Evolutionary conservation across 2,888 invertebrate species (phyloP), one percentile per base, ranked within the genome.

Genomic region (Margaritifera margaritifera): DNA sequence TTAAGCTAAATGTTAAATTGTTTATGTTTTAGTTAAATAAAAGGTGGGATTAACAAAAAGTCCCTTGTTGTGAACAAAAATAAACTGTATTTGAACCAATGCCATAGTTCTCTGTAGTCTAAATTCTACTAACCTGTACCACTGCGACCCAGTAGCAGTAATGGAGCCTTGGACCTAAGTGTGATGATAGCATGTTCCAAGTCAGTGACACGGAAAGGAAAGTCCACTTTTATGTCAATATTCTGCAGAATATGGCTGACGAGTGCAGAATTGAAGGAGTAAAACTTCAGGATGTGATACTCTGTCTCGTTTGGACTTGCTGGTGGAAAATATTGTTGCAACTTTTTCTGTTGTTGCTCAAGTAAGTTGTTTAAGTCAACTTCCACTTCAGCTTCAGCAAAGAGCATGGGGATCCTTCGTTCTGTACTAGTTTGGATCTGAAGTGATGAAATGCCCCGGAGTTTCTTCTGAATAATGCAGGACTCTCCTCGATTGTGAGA

Each of bases 201-300:
- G 62, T 86, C 85, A n/a, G 86, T 86, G 56, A 86, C 87, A 18
- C 82, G 77, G 78, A 87, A 87, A 15, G 87, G 87, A 54, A 86
- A 84, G 66, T 86, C 86, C 8, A 86, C 81, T 67, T 83, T 84
- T 22, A 70, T 74, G 31, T 77, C 80, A n/a, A 79, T 69, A 60
- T 81, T 80, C 69, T 81, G 79, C 18, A 85, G 74, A 19, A 86
- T 71, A 55, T 80, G 80, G 42, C 75, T 78, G 31, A 86, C 83
- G 3, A 87, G 79, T 6, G 82, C 72, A 1, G 86, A 77, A 6
- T 84, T 79, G 66, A 86, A 85, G 0, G 82, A 77, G 71, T 86
- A 87, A 71, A 87, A 87, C 74, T 87, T 87, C 64, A 87, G 80
- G 53, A 87, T 85, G 72, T 86, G 83, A 64, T 80, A 86, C 66